Conservation (phyloP, 2,888 invertebrate species). For the Hyposoter dolosus region DNA sequence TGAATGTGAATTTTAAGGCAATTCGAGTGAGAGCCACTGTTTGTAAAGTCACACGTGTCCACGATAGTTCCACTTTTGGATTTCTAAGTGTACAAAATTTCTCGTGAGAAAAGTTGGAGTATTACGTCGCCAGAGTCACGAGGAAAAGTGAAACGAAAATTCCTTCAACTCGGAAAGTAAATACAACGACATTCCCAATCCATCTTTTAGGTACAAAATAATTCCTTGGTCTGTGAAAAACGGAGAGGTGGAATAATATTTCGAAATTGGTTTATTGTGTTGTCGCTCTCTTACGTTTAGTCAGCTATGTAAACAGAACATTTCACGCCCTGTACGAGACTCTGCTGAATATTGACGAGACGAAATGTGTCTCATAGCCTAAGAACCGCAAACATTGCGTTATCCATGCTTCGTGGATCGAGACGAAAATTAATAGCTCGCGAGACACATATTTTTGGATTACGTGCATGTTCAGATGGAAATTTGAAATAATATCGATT, state of each 20-base stretch:
- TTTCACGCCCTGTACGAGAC: constrained; percentile 2
- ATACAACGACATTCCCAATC: constrained; percentile 1
- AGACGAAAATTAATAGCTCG: neutral
- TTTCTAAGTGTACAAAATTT: neutral
- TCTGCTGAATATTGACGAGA: neutral
- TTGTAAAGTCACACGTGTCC: neutral
- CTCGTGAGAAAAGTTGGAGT: neutral
- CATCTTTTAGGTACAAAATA: neutral
- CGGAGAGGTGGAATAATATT: neutral
- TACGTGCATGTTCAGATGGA: neutral
- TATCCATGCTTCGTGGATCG: neutral
- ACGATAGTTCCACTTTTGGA: neutral
- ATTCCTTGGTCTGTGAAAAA: neutral
- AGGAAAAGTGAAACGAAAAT: neutral
- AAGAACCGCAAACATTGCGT: constrained; percentile 4
- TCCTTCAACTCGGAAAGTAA: neutral
- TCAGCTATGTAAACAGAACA: constrained; percentile 29
- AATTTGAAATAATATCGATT: neutral
- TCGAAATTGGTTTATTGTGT: neutral
- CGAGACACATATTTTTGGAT: neutral
- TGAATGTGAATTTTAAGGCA: neutral
- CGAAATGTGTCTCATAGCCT: neutral
- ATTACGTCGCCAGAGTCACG: neutral
- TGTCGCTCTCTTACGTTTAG: neutral
- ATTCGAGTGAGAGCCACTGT: neutral